phyloP scores from a whole-genome alignment of 2,797 vertebrate genomes.

The Psittacula echo region DNA sequence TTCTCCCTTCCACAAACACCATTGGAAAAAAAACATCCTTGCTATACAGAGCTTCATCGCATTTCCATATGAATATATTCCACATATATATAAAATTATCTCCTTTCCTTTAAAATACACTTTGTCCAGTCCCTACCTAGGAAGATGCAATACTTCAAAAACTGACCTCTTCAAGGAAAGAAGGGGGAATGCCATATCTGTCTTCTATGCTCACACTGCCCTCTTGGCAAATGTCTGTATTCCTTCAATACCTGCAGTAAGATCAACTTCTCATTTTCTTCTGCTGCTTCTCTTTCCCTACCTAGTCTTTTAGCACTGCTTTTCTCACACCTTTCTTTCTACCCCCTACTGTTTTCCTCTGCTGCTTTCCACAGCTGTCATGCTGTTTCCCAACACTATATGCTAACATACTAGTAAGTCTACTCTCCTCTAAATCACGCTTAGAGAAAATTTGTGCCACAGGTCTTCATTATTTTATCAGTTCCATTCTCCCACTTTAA shows the following conservation, averaged over 20 bases:
- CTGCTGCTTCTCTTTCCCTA: not conserved
- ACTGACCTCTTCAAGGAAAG: not conserved
- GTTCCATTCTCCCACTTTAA: not conserved
- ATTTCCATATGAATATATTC: not conserved
- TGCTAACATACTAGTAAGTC: not conserved
- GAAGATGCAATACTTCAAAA: not conserved
- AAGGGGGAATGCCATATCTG: not conserved
- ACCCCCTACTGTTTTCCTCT: conserved; percentile 19
- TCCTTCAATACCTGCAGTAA: not conserved
- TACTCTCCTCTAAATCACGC: not conserved
- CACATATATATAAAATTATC: not conserved
- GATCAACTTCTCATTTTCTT: not conserved
- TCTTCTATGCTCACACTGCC: fast-evolving
- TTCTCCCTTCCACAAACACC: not conserved
- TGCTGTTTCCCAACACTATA: conserved; percentile 12
- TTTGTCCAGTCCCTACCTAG: not conserved
- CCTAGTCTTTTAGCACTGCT: not conserved
- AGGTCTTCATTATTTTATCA: not conserved
- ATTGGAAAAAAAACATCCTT: not conserved
- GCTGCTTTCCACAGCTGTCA: conserved; percentile 18
- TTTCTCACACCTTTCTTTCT: conserved; percentile 9
- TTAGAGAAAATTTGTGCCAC: not conserved
- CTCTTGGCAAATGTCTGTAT: not conserved
- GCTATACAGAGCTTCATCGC: not conserved
- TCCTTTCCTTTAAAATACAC: not conserved